These are phyloP conservation scores for Slavum lentiscoides DNA, from an alignment of 2,888 invertebrate species.

Conservation along the genomic window DNA sequence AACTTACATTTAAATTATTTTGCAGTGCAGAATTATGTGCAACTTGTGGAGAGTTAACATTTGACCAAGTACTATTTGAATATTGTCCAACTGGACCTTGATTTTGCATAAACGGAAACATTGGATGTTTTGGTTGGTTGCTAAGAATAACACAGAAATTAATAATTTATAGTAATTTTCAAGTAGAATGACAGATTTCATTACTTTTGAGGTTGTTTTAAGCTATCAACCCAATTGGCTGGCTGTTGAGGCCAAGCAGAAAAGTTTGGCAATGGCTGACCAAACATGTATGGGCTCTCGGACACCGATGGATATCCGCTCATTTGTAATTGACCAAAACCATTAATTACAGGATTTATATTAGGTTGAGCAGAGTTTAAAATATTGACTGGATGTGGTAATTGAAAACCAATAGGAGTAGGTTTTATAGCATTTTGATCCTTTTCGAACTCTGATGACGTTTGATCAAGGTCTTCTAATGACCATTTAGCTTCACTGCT, in stretches of 20 bases:
- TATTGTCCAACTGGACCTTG: slow-evolving; percentile 40
- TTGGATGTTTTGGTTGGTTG: slow-evolving; percentile 42
- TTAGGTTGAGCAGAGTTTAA: slow-evolving; percentile 28
- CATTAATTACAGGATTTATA: slow-evolving; percentile 32
- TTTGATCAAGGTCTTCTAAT: slow-evolving; percentile 47
- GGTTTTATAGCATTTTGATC: slow-evolving; percentile 47
- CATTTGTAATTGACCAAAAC: slow-evolving; percentile 30
- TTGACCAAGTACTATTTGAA: slow-evolving; percentile 41
- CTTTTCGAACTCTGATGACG: slow-evolving; percentile 49
- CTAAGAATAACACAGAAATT: neutral
- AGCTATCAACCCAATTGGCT: slow-evolving; percentile 45
- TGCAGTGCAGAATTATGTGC: slow-evolving; percentile 31
- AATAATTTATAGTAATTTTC: neutral
- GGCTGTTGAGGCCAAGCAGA: slow-evolving; percentile 35
- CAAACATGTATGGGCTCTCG: slow-evolving; percentile 32
- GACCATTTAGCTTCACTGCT: slow-evolving; percentile 54
- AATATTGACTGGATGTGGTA: slow-evolving; percentile 22
- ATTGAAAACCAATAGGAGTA: slow-evolving; percentile 47
- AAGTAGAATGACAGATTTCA: neutral
- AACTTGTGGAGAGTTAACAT: slow-evolving; percentile 39
- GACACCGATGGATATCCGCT: slow-evolving; percentile 42
- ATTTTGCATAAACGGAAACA: slow-evolving; percentile 50
- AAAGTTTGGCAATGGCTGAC: slow-evolving; percentile 40
- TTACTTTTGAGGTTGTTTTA: slow-evolving; percentile 51
- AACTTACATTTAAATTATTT: slow-evolving; percentile 45